Evolutionary conservation across 1,140 invertebrate genomes (phyloP).

Genomic region (Andrena cerasifolii): DNA sequence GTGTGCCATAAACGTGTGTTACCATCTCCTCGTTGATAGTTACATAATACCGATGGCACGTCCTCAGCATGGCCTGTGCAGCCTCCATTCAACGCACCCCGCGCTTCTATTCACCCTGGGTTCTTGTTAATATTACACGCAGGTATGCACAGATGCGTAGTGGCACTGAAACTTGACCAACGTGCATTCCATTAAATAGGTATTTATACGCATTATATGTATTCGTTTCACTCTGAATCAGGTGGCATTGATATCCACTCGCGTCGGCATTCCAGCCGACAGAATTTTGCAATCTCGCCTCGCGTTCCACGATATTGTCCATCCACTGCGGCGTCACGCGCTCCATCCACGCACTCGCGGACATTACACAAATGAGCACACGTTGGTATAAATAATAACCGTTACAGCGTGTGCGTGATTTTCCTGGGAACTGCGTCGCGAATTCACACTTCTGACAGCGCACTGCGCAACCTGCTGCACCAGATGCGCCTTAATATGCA

Average conservation of each 20-base stretch:
- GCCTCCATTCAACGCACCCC: background rate
- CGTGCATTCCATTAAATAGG: background rate
- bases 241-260: background rate
- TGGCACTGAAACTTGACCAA: background rate
- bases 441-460: slow-evolving; percentile 3
- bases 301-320: slow-evolving; percentile 18
- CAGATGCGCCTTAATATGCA: background rate
- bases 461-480: slow-evolving; percentile 11
- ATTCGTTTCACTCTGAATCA: background rate
- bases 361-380: background rate
- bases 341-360: background rate
- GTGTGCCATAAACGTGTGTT: background rate
- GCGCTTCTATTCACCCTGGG: too few species aligned
- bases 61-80: background rate
- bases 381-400: slow-evolving; percentile 1
- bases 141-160: background rate
- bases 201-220: too few species aligned
- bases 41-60: background rate
- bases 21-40: background rate
- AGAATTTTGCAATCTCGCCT: slow-evolving; percentile 17
- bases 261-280: background rate
- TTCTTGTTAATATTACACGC: background rate
- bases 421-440: background rate
- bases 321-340: background rate
- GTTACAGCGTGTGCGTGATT: background rate